phyloP scores from a whole-genome alignment of 1,140 invertebrate genomes.

The Plodia interpunctella region DNA sequence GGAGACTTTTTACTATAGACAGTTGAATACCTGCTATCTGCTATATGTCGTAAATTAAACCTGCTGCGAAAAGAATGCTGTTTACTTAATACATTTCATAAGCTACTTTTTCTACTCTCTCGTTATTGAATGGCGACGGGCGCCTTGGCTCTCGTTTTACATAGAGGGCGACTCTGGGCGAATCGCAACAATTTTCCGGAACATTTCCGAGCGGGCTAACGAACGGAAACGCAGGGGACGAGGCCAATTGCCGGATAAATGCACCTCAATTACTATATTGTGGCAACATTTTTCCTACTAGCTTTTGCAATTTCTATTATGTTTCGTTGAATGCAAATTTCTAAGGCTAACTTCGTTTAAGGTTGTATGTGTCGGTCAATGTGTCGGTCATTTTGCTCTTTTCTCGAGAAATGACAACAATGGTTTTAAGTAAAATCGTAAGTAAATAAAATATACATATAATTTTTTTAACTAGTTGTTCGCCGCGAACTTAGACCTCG shows the following conservation, averaged over 20 bases:
- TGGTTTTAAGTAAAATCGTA: too few relatives aligned
- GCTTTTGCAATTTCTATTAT: slow-evolving; percentile 21
- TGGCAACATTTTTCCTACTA: slow-evolving; percentile 51
- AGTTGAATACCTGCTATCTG: too few relatives aligned
- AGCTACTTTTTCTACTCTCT: not conserved
- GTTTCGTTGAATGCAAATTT: not conserved
- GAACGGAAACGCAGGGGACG: slow-evolving; percentile 60
- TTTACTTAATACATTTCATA: too few relatives aligned
- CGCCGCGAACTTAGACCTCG: too few relatives aligned
- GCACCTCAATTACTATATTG: slow-evolving; percentile 61
- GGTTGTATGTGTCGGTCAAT: too few relatives aligned
- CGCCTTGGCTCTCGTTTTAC: slow-evolving; percentile 27
- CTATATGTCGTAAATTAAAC: too few relatives aligned
- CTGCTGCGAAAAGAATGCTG: too few relatives aligned
- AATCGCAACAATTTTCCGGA: slow-evolving; percentile 60
- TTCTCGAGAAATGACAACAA: not conserved
- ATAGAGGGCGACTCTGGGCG: slow-evolving; percentile 33
- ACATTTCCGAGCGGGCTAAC: slow-evolving; percentile 60
- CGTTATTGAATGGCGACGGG: not conserved
- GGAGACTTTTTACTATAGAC: too few relatives aligned
- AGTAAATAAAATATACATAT: too few relatives aligned
- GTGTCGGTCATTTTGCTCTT: not conserved
- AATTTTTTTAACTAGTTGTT: too few relatives aligned
- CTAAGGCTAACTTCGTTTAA: too few relatives aligned
- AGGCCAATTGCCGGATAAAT: slow-evolving; percentile 63